A percentile compares a stretch with the other conserved stretches of the same genome.
These are phyloP conservation scores for Myripristis jacobus DNA, from an alignment of 2,797 vertebrate genomes.

Conservation along the genomic window DNA sequence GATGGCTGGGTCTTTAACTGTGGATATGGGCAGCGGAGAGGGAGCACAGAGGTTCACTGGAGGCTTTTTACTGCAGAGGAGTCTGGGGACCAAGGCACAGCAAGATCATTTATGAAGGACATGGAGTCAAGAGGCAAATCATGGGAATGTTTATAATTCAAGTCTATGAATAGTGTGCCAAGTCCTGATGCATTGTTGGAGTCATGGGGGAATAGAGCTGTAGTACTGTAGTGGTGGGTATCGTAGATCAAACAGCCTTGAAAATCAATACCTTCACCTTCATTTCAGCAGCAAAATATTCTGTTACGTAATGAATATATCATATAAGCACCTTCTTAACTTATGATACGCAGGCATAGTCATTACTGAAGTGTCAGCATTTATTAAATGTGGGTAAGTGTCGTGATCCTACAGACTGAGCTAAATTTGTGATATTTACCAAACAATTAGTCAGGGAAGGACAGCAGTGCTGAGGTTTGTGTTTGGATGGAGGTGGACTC, in stretches of 20 bases:
- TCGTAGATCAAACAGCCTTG: not conserved
- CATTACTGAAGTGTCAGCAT: too few species aligned
- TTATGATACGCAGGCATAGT: too few species aligned
- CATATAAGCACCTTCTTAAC: too few species aligned
- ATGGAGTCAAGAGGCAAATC: slow-evolving; percentile 53
- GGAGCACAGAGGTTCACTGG: slow-evolving; percentile 41
- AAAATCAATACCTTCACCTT: not conserved
- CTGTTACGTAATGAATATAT: too few species aligned
- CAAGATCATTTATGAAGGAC: slow-evolving; percentile 59
- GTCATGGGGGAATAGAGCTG: slow-evolving; percentile 10
- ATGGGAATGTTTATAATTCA: slow-evolving; percentile 43
- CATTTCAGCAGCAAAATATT: not conserved
- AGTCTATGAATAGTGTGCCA: slow-evolving; percentile 36
- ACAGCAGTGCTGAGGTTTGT: slow-evolving; percentile 48
- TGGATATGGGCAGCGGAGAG: slow-evolving; percentile 46
- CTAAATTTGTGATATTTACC: slow-evolving; percentile 43
- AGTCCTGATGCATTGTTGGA: slow-evolving; percentile 38
- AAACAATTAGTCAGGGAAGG: slow-evolving; percentile 36
- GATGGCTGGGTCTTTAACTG: slow-evolving; percentile 48
- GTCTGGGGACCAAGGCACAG: slow-evolving; percentile 34
- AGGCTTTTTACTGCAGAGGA: slow-evolving; percentile 47
- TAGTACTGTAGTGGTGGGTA: not conserved
- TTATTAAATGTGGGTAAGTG: too few species aligned
- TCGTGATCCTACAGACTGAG: not conserved
- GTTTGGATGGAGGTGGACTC: slow-evolving; percentile 55